Evolutionary conservation across 2,888 invertebrate genomes (phyloP).

Genomic region (Noctua pronuba): DNA sequence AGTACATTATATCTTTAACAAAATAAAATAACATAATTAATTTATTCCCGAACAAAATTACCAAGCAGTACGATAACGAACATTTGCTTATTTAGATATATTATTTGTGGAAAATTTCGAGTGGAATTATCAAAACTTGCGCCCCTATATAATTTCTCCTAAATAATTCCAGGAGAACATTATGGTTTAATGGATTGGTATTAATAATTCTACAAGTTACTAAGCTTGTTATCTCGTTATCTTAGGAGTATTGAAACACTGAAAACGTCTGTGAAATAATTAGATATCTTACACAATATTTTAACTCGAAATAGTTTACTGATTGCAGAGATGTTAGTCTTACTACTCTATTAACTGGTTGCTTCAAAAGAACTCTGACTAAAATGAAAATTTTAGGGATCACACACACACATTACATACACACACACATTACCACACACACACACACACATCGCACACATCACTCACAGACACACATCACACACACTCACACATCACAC

Average conservation of each 20-base stretch:
- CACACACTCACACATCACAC: too few relatives aligned
- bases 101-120: conserved; percentile 17
- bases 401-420: too few relatives aligned
- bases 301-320: too few relatives aligned
- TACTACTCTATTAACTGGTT: too few relatives aligned
- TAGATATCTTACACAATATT: not conserved
- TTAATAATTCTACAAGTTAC: conserved; percentile 4
- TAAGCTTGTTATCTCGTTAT: not conserved
- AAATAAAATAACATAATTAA: not conserved
- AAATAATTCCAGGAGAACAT: not conserved
- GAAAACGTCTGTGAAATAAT: not conserved
- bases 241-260: not conserved
- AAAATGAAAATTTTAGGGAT: too few relatives aligned
- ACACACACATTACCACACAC: too few relatives aligned
- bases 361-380: too few relatives aligned
- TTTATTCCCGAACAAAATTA: not conserved
- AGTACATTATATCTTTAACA: not conserved
- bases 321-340: too few relatives aligned
- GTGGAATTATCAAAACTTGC: not conserved
- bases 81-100: not conserved
- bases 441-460: too few relatives aligned
- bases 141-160: not conserved
- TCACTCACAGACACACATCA: too few relatives aligned
- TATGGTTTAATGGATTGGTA: conserved; percentile 1
- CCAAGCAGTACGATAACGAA: conserved; percentile 1